Evolutionary conservation across 2,797 vertebrate genomes (phyloP).

Genomic region (Enteromius mattozi): DNA sequence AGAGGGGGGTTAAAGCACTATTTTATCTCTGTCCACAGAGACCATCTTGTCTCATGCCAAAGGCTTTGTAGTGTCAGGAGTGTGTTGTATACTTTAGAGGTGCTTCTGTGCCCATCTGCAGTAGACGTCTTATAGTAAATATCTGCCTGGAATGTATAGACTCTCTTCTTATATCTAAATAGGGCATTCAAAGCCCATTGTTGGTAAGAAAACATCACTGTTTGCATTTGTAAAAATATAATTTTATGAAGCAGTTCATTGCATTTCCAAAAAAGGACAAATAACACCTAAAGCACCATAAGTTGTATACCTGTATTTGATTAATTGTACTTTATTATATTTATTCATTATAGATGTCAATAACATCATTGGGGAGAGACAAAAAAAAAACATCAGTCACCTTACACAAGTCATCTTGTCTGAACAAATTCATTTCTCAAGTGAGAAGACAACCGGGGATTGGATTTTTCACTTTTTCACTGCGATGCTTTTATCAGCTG

Average conservation of each 20-base stretch:
- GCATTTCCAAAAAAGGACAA: not conserved
- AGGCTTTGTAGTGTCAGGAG: not conserved
- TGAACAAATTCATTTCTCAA: not conserved
- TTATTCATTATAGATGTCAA: not conserved
- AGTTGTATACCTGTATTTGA: not conserved
- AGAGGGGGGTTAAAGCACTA: constrained; percentile 19
- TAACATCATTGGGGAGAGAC: not conserved
- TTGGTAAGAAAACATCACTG: not conserved
- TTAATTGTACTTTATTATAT: not conserved
- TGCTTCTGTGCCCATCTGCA: not conserved
- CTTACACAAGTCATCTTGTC: too few relatives aligned
- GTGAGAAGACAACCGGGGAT: not conserved
- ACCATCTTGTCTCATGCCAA: constrained; percentile 13
- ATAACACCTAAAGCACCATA: not conserved
- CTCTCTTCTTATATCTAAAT: not conserved
- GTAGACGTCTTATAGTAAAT: not conserved
- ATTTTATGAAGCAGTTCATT: not conserved
- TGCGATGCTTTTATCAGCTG: not conserved
- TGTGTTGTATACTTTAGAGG: not conserved
- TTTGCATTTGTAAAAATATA: not conserved
- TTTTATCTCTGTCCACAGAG: constrained; percentile 12
- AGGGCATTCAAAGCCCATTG: not conserved
- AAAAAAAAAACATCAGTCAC: too few relatives aligned
- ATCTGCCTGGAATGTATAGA: not conserved
- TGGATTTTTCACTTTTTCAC: not conserved